Evolutionary conservation across 1,140 invertebrate genomes (phyloP), one percentile per base, ranked within the genome.

Genomic region (Rhagoletis zephyria): DNA sequence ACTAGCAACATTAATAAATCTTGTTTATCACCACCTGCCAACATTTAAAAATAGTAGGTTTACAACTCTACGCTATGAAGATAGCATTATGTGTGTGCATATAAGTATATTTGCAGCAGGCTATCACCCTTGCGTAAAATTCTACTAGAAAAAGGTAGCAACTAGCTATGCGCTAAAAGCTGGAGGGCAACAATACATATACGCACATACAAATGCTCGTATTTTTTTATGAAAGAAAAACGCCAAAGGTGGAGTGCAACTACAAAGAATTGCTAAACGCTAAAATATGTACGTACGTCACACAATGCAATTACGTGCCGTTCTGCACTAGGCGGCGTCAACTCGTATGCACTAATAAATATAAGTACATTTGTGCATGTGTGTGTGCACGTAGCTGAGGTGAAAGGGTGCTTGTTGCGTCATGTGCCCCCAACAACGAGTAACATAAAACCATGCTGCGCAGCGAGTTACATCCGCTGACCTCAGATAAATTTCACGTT

Each of bases 401-500:
- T 30, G 16, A 16, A 14, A 42, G 42, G 42, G 10, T 4, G 40
- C 67, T 30, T 70, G 12, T 70, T 70, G 67, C 40, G 16, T 3
- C 56, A 81, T 56, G 48, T 81, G 48, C 30, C 30, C 30, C 30
- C 30, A 30, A 6, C 48, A 16, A 10, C 45, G 19, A 81, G 48
- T 59, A n/a, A 30, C n/a, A 7, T 6, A 16, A 56, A 81, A 56
- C 16, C n/a, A 81, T 5, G 74, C 74, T 9, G 19, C n/a, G 9
- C 51, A 56, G n/a, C 48, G 48, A 1, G 7, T 56, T 16, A 81
- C 74, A 81, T 81, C n/a, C 74, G 48, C 48, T 56, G 74, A 81
- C 48, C 74, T 81, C 74, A 81, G 74, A 81, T 81, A 81, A 59
- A 81, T 81, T 81, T 81, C 74, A 56, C 48, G 16, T 30, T 81